phyloP scores from a whole-genome alignment of 2,888 invertebrate genomes.

The Epirrhoe alternata region DNA sequence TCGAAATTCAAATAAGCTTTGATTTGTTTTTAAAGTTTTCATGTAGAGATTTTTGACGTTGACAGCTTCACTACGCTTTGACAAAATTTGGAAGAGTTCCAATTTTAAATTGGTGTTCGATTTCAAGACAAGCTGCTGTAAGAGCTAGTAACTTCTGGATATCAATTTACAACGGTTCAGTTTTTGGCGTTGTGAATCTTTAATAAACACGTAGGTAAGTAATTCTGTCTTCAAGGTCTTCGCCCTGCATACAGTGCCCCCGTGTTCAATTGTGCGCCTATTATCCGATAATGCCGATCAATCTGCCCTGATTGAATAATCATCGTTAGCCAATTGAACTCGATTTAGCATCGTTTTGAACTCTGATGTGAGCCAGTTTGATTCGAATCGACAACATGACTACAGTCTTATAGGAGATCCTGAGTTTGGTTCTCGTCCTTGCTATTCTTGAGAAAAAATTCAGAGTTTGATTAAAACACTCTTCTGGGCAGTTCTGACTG shows the following conservation, averaged over 20 bases:
- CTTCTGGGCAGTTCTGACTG: background rate
- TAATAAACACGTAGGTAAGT: constrained; percentile 5
- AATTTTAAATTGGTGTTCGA: constrained; percentile 35
- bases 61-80: constrained; percentile 31
- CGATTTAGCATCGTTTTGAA: constrained; percentile 62
- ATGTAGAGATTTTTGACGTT: constrained; percentile 28
- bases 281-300: constrained; percentile 83
- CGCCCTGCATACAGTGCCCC: constrained; percentile 47
- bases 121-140: constrained; percentile 24
- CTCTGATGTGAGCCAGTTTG: constrained; percentile 38
- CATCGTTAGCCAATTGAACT: constrained; percentile 83
- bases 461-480: background rate
- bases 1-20: constrained; percentile 41
- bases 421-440: background rate
- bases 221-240: constrained; percentile 32
- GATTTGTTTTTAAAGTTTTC: constrained; percentile 29
- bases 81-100: constrained; percentile 30
- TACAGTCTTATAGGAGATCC: constrained; percentile 5
- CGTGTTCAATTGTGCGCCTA: constrained; percentile 60
- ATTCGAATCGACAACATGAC: constrained; percentile 30
- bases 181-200: constrained; percentile 21
- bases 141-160: constrained; percentile 17
- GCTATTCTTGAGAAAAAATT: background rate
- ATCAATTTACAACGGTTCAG: constrained; percentile 9
- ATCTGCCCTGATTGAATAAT: constrained; percentile 83